Percentiles rank a stretch among this genome's conserved stretches.
Evolutionary conservation across 2,888 invertebrate genomes (phyloP).

Genomic region (Nudaria mundana): DNA sequence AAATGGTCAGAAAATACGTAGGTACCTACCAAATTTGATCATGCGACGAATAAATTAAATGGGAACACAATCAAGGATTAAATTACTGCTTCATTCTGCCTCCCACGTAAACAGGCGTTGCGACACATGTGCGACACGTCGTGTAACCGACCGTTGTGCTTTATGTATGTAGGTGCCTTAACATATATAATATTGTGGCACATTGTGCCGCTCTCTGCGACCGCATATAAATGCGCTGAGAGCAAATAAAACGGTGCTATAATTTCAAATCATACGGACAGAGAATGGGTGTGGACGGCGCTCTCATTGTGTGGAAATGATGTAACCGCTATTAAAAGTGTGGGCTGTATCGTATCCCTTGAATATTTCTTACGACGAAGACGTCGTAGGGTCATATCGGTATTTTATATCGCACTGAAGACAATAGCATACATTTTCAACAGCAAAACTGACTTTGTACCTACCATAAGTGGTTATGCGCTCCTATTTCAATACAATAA

Average conservation of each 20-base stretch:
- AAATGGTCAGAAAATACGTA: constrained; percentile 72
- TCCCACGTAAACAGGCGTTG: constrained; percentile 67
- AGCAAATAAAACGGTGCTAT: constrained; percentile 82
- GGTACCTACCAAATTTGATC: constrained; percentile 77
- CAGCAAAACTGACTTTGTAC: constrained; percentile 69
- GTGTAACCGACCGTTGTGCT: constrained; percentile 43
- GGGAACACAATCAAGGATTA: constrained; percentile 78
- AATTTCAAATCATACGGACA: constrained; percentile 82
- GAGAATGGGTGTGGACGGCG: constrained; percentile 82
- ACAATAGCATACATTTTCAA: constrained; percentile 78
- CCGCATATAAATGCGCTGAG: constrained; percentile 78
- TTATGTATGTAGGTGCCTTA: constrained; percentile 68
- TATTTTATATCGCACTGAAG: constrained; percentile 78
- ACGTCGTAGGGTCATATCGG: constrained; percentile 79
- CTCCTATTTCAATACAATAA: constrained; percentile 63
- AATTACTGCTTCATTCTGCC: constrained; percentile 76
- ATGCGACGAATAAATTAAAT: constrained; percentile 77
- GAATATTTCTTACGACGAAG: constrained; percentile 81
- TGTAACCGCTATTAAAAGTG: constrained; percentile 82
- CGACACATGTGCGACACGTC: constrained; percentile 70
- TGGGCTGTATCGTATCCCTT: constrained; percentile 80
- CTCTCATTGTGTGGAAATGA: constrained; percentile 82
- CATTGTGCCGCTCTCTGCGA: constrained; percentile 72
- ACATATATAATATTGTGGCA: constrained; percentile 75
- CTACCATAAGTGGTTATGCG: constrained; percentile 64